Conservation (phyloP, 2,797 vertebrate species). For the Nyctalus aviator region DNA sequence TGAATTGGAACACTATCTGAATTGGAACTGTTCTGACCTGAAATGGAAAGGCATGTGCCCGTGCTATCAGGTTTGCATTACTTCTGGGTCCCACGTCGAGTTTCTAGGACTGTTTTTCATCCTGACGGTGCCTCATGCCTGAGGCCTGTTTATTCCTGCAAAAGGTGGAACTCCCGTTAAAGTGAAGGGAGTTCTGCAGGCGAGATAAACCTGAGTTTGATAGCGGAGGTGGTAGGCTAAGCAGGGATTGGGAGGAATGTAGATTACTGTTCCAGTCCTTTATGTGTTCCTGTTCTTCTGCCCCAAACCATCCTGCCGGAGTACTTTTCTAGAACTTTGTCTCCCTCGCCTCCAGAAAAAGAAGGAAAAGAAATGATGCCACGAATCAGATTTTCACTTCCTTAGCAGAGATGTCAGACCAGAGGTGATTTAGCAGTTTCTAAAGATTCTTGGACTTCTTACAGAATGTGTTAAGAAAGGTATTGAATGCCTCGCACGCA, state of each 20-base stretch:
- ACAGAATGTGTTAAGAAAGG: neutral
- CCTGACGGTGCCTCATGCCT: neutral
- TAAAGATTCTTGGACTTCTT: slow-evolving; percentile 18
- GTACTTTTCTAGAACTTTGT: neutral
- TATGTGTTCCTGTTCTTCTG: neutral
- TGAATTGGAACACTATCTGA: slow-evolving; percentile 61
- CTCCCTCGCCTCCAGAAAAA: neutral
- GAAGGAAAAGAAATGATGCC: neutral
- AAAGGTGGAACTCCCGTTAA: neutral
- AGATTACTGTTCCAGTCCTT: neutral
- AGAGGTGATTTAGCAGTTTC: neutral
- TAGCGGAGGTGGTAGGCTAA: neutral
- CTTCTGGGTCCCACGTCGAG: neutral
- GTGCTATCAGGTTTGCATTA: slow-evolving; percentile 22
- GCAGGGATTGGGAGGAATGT: neutral
- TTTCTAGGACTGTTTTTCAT: slow-evolving; percentile 6
- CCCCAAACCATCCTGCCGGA: neutral
- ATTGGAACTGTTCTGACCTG: slow-evolving; percentile 50
- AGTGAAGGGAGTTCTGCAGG: neutral
- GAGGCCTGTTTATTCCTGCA: neutral
- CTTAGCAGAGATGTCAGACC: neutral
- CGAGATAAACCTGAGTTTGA: neutral
- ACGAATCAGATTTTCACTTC: neutral
- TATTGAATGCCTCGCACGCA: neutral
- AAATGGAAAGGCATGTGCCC: neutral